Conservation (phyloP, 2,888 invertebrate species). For the Hipparchia semele region DNA sequence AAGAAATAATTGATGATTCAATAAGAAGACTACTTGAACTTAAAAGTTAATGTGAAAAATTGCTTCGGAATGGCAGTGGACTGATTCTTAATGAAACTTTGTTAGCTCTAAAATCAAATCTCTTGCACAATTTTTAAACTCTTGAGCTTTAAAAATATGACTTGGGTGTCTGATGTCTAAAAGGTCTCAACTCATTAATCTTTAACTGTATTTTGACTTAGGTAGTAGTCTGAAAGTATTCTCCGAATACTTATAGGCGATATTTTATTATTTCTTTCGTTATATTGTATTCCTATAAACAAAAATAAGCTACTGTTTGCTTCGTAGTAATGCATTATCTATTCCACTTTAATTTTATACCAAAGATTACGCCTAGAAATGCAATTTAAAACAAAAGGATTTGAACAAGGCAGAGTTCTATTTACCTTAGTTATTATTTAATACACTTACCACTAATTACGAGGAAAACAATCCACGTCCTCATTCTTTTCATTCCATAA, state of each 20-base stretch:
- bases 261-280: no score
- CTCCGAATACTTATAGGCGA: no score
- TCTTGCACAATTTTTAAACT: no score
- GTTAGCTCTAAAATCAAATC: background rate
- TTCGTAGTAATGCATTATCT: no score
- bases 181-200: no score
- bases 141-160: no score
- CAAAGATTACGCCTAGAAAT: background rate
- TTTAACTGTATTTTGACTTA: no score
- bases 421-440: slow-evolving; percentile 28
- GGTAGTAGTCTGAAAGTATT: no score
- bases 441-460: slow-evolving; percentile 42
- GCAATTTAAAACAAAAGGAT: slow-evolving; percentile 26
- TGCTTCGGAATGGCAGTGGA: background rate
- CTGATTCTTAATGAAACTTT: slow-evolving; percentile 3
- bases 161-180: no score
- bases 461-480: slow-evolving; percentile 37
- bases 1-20: background rate
- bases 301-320: no score
- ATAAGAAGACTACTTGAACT: slow-evolving; percentile 2
- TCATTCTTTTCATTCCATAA: slow-evolving; percentile 39
- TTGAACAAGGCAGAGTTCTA: slow-evolving; percentile 28
- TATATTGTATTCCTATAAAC: no score
- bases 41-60: slow-evolving; percentile 5
- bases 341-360: background rate